Evolutionary conservation across 2,113 vertebrate species (phyloP), one percentile per base, ranked within the genome.

Genomic region (Pandion haliaetus): DNA sequence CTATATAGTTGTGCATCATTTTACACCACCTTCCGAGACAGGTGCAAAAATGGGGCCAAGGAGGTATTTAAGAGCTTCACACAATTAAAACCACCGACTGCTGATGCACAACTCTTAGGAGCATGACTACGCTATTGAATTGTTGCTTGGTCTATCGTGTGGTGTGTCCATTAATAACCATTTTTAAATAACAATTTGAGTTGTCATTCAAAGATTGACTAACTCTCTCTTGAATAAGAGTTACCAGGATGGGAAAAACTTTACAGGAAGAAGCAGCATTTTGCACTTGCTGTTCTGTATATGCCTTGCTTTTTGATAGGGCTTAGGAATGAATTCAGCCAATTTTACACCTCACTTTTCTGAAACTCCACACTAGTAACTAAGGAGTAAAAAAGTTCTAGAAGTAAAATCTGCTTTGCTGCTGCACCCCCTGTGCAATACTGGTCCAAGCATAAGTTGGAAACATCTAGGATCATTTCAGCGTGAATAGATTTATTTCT

Each of bases 131-230:
- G 1, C 58, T 52, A 38, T 2, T 34, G 62, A 65, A 9, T 21
- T 70, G 23, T 26, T 81, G 49, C 11, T 72, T 82, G 19, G 9
- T 73, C 9, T 73, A 0, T 34, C 0, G 0, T 5, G 1, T 50
- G 32, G 5, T 77, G 25, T 42, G 12, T 34, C 70, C 31, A 2
- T 45, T 63, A 59, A 14, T 77, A 61, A 42, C 52, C 19, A 2
- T 10, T 80, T 85, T 63, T 49, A 45, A 29, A 19, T 23, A 86
- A 36, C 7, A 3, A 5, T 32, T 19, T 36, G 9, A 42, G 10
- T 49, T 42, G 12, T 26, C 12, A 9, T 58, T 62, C 23, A 49
- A 65, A 24, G 18, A 29, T 12, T 17, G 4, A 17, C 24, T 42
- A 78, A 1, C 28, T 62, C 5, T 19, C 11, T 62, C 36, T 57